A percentile compares a stretch with the other conserved stretches of the same genome.
Conservation (phyloP, 2,797 vertebrate species). For the Squalus acanthias region DNA sequence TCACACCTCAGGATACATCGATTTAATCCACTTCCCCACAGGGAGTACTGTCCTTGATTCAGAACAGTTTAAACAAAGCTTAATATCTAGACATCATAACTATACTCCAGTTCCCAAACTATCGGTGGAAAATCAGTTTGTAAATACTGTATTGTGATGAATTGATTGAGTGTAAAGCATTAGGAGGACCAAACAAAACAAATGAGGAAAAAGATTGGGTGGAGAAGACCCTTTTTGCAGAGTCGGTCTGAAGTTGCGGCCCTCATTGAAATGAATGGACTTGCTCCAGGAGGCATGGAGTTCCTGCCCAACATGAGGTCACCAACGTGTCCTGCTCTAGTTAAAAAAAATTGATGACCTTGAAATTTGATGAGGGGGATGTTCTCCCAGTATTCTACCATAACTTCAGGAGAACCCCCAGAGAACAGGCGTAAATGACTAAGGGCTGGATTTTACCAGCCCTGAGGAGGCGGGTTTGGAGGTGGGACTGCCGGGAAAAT, state of each 20-base stretch:
- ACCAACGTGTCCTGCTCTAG: background rate
- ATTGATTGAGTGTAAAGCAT: background rate
- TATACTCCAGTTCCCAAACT: background rate
- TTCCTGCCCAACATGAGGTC: background rate
- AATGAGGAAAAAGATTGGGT: background rate
- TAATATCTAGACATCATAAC: background rate
- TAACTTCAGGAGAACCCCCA: background rate
- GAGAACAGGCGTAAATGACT: background rate
- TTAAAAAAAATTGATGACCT: background rate
- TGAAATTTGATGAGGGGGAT: background rate
- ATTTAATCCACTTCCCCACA: background rate
- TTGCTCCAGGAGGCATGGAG: background rate
- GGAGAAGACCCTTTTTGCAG: background rate
- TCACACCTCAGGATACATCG: background rate
- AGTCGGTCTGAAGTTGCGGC: too few relatives aligned
- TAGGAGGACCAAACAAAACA: background rate
- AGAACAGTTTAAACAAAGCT: background rate
- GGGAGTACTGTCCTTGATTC: background rate
- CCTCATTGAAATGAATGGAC: background rate
- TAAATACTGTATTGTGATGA: conserved; percentile 1
- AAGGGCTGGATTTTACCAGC: too few relatives aligned
- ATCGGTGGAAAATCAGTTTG: background rate
- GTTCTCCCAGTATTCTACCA: background rate
- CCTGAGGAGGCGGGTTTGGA: too few relatives aligned
- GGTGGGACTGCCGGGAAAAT: too few relatives aligned